phyloP scores from a whole-genome alignment of 2,797 vertebrate genomes.

The Decapterus maruadsi region DNA sequence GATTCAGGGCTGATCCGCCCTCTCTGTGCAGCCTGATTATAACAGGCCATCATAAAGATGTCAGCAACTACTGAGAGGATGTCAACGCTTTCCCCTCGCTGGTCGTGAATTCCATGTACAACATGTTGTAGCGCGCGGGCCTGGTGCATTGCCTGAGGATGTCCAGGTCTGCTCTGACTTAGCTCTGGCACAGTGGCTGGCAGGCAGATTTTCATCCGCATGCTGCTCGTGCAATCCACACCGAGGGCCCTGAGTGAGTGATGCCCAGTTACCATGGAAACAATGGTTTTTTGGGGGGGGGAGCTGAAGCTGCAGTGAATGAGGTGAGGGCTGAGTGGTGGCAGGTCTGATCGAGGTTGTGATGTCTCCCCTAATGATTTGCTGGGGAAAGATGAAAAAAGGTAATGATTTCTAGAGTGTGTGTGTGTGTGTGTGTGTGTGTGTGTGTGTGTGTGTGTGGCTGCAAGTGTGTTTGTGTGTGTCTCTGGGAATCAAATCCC shows the following conservation, averaged over 20 bases:
- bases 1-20: constrained; percentile 17
- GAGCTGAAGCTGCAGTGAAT: constrained; percentile 64
- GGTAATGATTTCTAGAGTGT: constrained; percentile 36
- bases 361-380: constrained; percentile 66
- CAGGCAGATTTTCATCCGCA: constrained; percentile 57
- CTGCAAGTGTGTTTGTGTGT: constrained; percentile 5
- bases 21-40: constrained; percentile 9
- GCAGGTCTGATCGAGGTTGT: constrained; percentile 73
- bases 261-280: constrained; percentile 75
- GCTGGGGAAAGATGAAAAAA: constrained; percentile 56
- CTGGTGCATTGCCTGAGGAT: constrained; percentile 15
- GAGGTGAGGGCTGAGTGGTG: constrained; percentile 64
- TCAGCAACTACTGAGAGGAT: constrained; percentile 30
- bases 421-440: not conserved
- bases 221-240: constrained; percentile 50
- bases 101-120: constrained; percentile 51
- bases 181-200: constrained; percentile 29
- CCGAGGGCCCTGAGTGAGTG: constrained; percentile 33
- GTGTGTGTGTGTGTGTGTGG: too few relatives aligned
- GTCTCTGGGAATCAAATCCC: constrained; percentile 28
- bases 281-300: constrained; percentile 55
- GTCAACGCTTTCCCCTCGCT: constrained; percentile 30
- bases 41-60: constrained; percentile 14
- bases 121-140: constrained; percentile 27
- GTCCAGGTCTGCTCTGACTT: constrained; percentile 30